Conservation (phyloP, 2,113 vertebrate species). For the Lycaon pictus region DNA sequence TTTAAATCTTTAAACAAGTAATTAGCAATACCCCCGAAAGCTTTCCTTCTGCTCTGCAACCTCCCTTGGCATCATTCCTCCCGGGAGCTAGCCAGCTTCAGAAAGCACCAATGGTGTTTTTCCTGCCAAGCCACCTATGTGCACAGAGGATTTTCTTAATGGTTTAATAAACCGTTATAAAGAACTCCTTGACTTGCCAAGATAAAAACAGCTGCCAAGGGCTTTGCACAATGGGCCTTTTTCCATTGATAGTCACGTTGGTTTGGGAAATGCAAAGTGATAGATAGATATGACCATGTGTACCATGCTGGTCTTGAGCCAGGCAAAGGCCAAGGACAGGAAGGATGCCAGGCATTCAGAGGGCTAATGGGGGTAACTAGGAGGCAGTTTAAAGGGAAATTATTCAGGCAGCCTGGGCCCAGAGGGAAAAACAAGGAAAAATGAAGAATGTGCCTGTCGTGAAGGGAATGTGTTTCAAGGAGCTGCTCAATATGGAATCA, state of each 20-base stretch:
- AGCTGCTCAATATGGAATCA: background rate
- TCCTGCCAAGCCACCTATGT: constrained; percentile 81
- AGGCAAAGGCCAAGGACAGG: constrained; percentile 24
- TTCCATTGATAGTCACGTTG: constrained; percentile 69
- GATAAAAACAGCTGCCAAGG: constrained; percentile 81
- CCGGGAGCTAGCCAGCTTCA: constrained; percentile 65
- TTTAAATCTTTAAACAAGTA: constrained; percentile 76
- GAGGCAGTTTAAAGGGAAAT: background rate
- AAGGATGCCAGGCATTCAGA: background rate
- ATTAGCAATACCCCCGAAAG: constrained; percentile 78
- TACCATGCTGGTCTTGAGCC: background rate
- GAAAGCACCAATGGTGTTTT: constrained; percentile 77
- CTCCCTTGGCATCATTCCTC: constrained; percentile 62
- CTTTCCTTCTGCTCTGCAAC: constrained; percentile 62
- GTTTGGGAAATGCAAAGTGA: constrained; percentile 69
- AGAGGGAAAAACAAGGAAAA: background rate
- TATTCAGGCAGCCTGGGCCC: background rate
- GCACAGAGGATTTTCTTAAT: constrained; percentile 85
- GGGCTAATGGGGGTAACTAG: background rate
- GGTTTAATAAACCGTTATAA: constrained; percentile 88
- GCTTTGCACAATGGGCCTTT: constrained; percentile 66
- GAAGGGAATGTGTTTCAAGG: background rate
- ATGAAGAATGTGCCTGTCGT: background rate
- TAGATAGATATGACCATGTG: background rate
- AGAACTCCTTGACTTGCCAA: constrained; percentile 84